phyloP scores from a whole-genome alignment of 1,140 invertebrate genomes.

The Lineus longissimus region DNA sequence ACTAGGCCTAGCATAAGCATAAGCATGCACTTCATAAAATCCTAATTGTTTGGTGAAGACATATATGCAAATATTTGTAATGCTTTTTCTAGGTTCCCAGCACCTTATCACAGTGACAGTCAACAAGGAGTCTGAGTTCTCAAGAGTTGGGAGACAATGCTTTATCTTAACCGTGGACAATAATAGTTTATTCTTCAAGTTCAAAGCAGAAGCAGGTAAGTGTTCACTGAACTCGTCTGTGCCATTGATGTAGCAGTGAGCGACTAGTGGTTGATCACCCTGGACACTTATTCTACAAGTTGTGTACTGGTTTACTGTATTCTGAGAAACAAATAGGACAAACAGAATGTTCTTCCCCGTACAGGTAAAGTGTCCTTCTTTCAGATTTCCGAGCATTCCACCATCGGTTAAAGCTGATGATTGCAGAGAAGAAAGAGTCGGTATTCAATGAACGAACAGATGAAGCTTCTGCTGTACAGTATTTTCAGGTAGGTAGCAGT shows the following conservation, averaged over 20 bases:
- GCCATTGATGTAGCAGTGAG: too few species aligned
- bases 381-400: constrained; percentile 41
- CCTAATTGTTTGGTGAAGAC: too few species aligned
- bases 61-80: too few species aligned
- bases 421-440: constrained; percentile 35
- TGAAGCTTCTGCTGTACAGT: constrained; percentile 94
- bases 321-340: too few species aligned
- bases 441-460: constrained; percentile 95
- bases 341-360: too few species aligned
- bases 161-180: constrained; percentile 36
- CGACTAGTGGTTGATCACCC: too few species aligned
- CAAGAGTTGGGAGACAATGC: constrained; percentile 35
- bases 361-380: constrained; percentile 11
- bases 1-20: too few species aligned
- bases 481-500: constrained; percentile 74
- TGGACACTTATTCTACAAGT: too few species aligned
- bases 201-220: constrained; percentile 43
- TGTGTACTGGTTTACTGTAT: too few species aligned
- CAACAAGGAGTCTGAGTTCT: constrained; percentile 32
- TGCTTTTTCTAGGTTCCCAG: constrained; percentile 28
- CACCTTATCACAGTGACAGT: constrained; percentile 25
- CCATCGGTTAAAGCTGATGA: constrained; percentile 33
- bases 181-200: constrained; percentile 32
- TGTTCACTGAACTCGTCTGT: neutral
- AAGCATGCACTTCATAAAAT: too few species aligned